These are phyloP conservation scores for Odocoileus hemionus DNA, from an alignment of 2,113 vertebrate genomes.

Conservation along the genomic window DNA sequence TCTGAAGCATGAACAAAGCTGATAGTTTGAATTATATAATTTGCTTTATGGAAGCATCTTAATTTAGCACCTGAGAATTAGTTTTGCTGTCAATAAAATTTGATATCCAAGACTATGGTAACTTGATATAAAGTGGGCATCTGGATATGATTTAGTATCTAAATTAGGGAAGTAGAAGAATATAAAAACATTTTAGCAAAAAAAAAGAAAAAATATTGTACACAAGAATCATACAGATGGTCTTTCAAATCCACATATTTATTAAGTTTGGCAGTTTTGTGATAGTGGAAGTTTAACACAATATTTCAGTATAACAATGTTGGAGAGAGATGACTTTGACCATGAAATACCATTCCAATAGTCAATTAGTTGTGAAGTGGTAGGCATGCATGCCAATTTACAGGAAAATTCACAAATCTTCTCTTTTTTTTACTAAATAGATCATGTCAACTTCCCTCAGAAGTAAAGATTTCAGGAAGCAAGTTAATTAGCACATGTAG, in stretches of 20 bases:
- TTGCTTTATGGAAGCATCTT: background rate
- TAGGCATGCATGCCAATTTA: background rate
- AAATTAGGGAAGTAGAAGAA: background rate
- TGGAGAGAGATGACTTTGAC: background rate
- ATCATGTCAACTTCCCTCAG: background rate
- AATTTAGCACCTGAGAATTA: background rate
- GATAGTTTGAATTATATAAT: constrained; percentile 13
- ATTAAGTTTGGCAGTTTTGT: background rate
- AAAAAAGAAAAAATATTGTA: background rate
- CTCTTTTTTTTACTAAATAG: background rate
- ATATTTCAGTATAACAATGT: background rate
- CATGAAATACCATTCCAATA: background rate
- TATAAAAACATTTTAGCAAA: constrained; percentile 33
- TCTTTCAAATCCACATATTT: background rate
- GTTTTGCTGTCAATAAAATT: constrained; percentile 2
- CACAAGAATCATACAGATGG: background rate
- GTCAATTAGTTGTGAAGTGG: background rate
- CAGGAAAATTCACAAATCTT: background rate
- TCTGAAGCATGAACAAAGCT: background rate
- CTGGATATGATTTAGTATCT: background rate
- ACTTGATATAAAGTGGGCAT: background rate
- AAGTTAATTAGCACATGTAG: background rate
- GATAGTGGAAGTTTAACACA: background rate
- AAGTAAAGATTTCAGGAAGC: background rate
- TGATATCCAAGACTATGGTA: background rate